phyloP scores from a whole-genome alignment of 1,140 invertebrate species.

The Scylla paramamosain region DNA sequence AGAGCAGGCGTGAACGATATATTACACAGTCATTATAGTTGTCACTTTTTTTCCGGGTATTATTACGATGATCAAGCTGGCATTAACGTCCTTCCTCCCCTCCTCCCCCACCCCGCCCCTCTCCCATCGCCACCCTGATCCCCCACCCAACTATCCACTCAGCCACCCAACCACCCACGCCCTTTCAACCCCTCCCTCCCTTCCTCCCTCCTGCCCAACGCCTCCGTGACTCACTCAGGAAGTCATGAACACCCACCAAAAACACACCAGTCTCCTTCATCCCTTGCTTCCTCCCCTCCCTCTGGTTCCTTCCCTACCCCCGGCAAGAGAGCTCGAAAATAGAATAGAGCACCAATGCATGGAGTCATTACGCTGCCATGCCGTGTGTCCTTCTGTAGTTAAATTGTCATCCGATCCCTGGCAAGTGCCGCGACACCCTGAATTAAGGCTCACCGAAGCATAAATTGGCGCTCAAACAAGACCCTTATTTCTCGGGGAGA shows the following conservation, averaged over 20 bases:
- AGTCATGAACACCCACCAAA: slow-evolving; percentile 40
- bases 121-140: not conserved
- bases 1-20: slow-evolving; percentile 24
- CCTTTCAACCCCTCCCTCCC: not conserved
- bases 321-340: not conserved
- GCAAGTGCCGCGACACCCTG: slow-evolving; percentile 48
- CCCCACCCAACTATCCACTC: not conserved
- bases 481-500: slow-evolving; percentile 44
- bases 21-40: slow-evolving; percentile 55
- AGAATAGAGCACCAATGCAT: slow-evolving; percentile 41
- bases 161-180: not conserved
- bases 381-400: slow-evolving; percentile 43
- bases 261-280: slow-evolving; percentile 8
- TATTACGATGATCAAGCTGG: slow-evolving; percentile 43
- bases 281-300: not conserved
- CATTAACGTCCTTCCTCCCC: slow-evolving; percentile 21
- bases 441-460: slow-evolving; percentile 59
- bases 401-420: slow-evolving; percentile 59
- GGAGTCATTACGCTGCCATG: slow-evolving; percentile 3
- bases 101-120: not conserved
- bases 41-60: slow-evolving; percentile 36
- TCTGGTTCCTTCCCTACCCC: not conserved
- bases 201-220: not conserved
- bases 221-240: slow-evolving; percentile 45
- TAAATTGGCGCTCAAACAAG: slow-evolving; percentile 37